Evolutionary conservation across 2,113 vertebrate genomes (phyloP).

Genomic region (Upupa epops): DNA sequence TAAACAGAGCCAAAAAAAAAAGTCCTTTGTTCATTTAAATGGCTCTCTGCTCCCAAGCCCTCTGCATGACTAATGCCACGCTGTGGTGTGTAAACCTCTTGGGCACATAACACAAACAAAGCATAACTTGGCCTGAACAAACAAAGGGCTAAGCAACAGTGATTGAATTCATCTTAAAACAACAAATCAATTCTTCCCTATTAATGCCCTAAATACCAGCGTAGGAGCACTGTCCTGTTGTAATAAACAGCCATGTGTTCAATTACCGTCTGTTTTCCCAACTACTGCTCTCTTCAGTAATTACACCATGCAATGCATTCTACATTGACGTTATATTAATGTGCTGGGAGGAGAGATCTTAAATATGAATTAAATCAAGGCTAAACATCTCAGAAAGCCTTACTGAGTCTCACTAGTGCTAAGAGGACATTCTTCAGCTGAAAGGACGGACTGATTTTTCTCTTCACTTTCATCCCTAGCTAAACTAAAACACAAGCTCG

Average conservation of each 20-base stretch:
- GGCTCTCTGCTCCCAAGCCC: slow-evolving; percentile 47
- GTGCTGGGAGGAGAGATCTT: slow-evolving; percentile 64
- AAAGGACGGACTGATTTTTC: background rate
- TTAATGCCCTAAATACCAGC: slow-evolving; percentile 69
- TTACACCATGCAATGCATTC: slow-evolving; percentile 60
- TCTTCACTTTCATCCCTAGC: slow-evolving; percentile 13
- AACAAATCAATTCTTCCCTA: slow-evolving; percentile 74
- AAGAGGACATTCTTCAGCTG: slow-evolving; percentile 35
- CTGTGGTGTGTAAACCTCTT: slow-evolving; percentile 56
- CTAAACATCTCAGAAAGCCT: slow-evolving; percentile 56
- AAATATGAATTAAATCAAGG: slow-evolving; percentile 68
- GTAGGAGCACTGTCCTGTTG: slow-evolving; percentile 64
- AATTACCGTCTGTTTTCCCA: slow-evolving; percentile 64
- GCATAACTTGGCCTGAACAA: slow-evolving; percentile 69
- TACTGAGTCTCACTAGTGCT: background rate
- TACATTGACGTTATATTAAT: slow-evolving; percentile 70
- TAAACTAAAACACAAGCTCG: background rate
- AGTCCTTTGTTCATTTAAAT: slow-evolving; percentile 48
- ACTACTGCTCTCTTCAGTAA: slow-evolving; percentile 68
- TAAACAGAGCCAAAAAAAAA: slow-evolving; percentile 56
- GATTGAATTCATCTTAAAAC: slow-evolving; percentile 73
- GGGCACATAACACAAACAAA: slow-evolving; percentile 70
- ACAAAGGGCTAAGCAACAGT: slow-evolving; percentile 64
- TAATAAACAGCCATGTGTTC: slow-evolving; percentile 67
- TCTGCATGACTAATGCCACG: slow-evolving; percentile 61